A percentile compares a stretch with the other conserved stretches of the same genome.
Evolutionary conservation across 2,113 vertebrate genomes (phyloP).

Genomic region (Nibea coibor): DNA sequence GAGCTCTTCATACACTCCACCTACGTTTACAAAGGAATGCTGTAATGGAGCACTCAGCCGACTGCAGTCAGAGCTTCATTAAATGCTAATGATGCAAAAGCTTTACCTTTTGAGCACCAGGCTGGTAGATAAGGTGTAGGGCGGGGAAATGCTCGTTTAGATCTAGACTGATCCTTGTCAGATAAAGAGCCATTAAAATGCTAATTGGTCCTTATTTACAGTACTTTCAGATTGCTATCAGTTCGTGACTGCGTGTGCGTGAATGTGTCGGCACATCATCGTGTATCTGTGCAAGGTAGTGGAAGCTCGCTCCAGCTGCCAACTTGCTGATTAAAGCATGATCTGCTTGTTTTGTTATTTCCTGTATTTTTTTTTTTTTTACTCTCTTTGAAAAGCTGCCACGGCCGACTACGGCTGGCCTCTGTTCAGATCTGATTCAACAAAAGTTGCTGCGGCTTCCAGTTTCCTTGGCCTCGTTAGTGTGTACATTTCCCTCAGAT

Average conservation of each 20-base stretch:
- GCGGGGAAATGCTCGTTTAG: constrained; percentile 36
- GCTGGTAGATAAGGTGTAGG: constrained; percentile 46
- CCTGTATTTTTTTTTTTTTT: constrained; percentile 40
- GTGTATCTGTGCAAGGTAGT: constrained; percentile 28
- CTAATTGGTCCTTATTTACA: constrained; percentile 78
- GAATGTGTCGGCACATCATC: constrained; percentile 48
- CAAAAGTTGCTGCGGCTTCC: constrained; percentile 36
- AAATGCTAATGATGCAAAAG: constrained; percentile 64
- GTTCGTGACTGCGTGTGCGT: constrained; percentile 10
- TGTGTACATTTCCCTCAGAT: constrained; percentile 29
- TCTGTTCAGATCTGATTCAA: constrained; percentile 53
- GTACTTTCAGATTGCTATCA: constrained; percentile 75
- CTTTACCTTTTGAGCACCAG: constrained; percentile 45
- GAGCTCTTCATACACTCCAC: not conserved
- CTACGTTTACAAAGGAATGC: constrained; percentile 46
- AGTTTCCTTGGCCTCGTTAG: constrained; percentile 12
- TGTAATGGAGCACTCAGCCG: constrained; percentile 45
- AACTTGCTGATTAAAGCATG: constrained; percentile 74
- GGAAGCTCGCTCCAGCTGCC: constrained; percentile 46
- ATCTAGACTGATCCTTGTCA: constrained; percentile 65
- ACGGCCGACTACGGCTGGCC: constrained; percentile 28
- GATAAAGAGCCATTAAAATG: constrained; percentile 82
- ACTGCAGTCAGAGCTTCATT: constrained; percentile 64
- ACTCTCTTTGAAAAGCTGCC: constrained; percentile 52
- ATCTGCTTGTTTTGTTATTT: constrained; percentile 71